Base-by-base conservation (phyloP, 2,888 invertebrate species). In the Strigamia maritima region DNA sequence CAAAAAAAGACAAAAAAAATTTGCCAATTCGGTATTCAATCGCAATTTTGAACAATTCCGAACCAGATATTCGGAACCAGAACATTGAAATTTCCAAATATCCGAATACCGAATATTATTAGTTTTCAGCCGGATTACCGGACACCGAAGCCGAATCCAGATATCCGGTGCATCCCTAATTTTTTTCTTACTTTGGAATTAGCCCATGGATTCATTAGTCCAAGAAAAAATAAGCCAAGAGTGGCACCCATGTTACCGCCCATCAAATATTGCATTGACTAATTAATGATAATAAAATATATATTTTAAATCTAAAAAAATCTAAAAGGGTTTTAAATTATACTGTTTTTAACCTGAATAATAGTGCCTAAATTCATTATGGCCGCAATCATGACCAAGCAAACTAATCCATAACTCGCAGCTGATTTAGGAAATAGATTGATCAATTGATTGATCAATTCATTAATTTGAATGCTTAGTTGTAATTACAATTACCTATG, bases 351-450 rank as follows among this genome's bases (percentile, higher is more conserved):
- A 14, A 44, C 76, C 22, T 76, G 76, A 2, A 76, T n/a, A 19
- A 76, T 76, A 44, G 14, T 76, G 1, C 76, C 76, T 40, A 44
- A 40, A 76, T 76, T 76, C 10, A 24, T 38, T 40, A 76, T 22
- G 8, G n/a, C 76, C 14, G 40, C 44, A n/a, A 76, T 44, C 40
- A 40, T 44, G 4, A 38, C 4, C 16, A 76, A 0, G 16, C 76
- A 76, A 0, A 76, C 1, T 2, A 35, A 12, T 10, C 76, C 76
- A 22, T 76, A 76, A 44, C 14, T 7, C n/a, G 35, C 16, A 40
- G 76, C 75, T 75, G 22, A 2, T n/a, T 44, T 44, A n/a, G n/a
- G n/a, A 38, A 6, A 38, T 10, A 38, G 38, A 38, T 38, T 38
- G 10, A 6, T 38, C 38, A 10, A 38, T 38, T 38, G 7, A 38